Percentiles rank a stretch among this genome's conserved stretches.
These are phyloP conservation scores for Loriculus beryllinus DNA, from an alignment of 2,797 vertebrate genomes.

Conservation along the genomic window DNA sequence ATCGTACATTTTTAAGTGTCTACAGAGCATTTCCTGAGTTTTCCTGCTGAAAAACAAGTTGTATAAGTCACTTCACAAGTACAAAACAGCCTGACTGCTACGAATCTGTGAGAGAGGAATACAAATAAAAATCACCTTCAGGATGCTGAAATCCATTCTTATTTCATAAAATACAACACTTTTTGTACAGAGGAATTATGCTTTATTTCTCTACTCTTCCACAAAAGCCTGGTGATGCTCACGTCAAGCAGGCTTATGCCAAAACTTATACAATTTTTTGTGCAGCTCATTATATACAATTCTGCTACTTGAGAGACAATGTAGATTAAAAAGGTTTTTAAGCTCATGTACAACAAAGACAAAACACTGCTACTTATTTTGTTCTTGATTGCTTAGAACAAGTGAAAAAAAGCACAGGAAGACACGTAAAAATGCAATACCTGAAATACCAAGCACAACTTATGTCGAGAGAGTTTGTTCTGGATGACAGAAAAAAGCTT, in stretches of 20 bases:
- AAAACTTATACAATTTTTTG: not conserved
- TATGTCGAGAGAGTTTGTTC: conserved; percentile 86
- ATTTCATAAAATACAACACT: not conserved
- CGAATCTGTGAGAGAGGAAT: not conserved
- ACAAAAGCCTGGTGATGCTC: not conserved
- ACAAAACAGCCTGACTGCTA: not conserved
- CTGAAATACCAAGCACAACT: conserved; percentile 89
- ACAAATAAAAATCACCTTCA: not conserved
- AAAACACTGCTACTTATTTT: not conserved
- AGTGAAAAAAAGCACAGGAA: not conserved
- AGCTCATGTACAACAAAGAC: not conserved
- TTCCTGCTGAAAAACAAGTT: not conserved
- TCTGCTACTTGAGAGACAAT: not conserved
- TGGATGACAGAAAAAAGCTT: conserved; percentile 89
- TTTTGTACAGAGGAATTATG: not conserved
- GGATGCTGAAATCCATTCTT: not conserved
- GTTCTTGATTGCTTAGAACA: not conserved
- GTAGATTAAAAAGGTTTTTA: not conserved
- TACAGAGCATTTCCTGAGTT: not conserved
- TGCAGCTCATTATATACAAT: not conserved
- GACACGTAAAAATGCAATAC: conserved; percentile 64
- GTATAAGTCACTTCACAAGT: not conserved
- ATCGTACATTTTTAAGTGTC: not conserved
- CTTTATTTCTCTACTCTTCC: not conserved
- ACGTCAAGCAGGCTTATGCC: not conserved